Conservation (phyloP, 2,113 vertebrate genomes). For the Cyprinodon brontotheroides region DNA sequence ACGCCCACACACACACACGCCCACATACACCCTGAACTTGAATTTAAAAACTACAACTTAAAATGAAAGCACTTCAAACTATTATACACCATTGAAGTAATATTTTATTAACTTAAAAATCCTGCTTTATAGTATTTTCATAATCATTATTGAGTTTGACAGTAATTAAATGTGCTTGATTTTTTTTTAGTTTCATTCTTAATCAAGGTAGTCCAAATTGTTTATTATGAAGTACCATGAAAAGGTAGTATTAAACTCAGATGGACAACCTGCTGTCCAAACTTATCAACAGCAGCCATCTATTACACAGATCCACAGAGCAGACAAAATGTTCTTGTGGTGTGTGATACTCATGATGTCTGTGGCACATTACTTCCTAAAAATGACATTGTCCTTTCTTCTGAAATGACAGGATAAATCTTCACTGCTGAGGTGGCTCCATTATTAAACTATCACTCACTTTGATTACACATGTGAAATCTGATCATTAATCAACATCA, state of each 20-base stretch:
- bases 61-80: neutral
- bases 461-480: constrained; percentile 69
- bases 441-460: constrained; percentile 79
- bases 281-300: constrained; percentile 39
- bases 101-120: neutral
- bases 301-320: constrained; percentile 32
- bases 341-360: constrained; percentile 59
- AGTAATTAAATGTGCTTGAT: constrained; percentile 1
- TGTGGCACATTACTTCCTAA: constrained; percentile 52
- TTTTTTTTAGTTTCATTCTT: neutral
- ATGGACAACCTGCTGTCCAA: constrained; percentile 18
- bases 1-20: too few relatives aligned
- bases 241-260: constrained; percentile 26
- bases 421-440: constrained; percentile 44
- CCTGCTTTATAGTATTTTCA: neutral
- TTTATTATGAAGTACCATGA: constrained; percentile 44
- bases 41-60: too few relatives aligned
- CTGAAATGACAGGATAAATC: constrained; percentile 61
- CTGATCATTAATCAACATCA: constrained; percentile 70
- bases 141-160: constrained; percentile 1
- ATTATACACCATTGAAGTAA: neutral
- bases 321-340: constrained; percentile 46
- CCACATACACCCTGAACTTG: too few relatives aligned
- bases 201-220: constrained; percentile 13
- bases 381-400: constrained; percentile 57